Evolutionary conservation across 2,113 vertebrate species (phyloP), one percentile per base, ranked within the genome.

Genomic region (Cyprinus carpio): DNA sequence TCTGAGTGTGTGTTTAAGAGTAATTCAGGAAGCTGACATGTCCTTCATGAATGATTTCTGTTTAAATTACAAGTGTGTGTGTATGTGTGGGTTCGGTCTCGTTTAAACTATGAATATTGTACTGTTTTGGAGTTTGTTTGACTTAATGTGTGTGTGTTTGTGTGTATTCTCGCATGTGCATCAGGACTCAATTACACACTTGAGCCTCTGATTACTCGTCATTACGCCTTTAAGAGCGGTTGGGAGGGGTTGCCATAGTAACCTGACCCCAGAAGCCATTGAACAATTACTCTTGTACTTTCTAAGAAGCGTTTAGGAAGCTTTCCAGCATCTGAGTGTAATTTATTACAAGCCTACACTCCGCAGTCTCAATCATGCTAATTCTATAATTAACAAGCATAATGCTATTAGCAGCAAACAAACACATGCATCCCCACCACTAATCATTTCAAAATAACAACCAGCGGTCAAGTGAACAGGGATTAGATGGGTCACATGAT

Each of bases 181-280:
- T 74, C 54, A 84, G 77, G 72, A 43, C 86, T 81, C 82, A 81
- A 81, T 87, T 87, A 87, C 86, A 87, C 76, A 60, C 86, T 84
- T 64, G 67, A 81, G 76, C 62, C 43, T 75, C 82, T 81, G 74
- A 49, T 40, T 29, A 51, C 82, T 84, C 25, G 69, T 87, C 67
- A 84, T 67, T 87, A 84, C 60, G 43, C 79, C 76, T 84, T 79
- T 81, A 75, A 84, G 75, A 84, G n/a, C 54, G 77, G 43, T 46
- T 29, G 23, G 37, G 37, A 81, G 60, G 60, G 60, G 78, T 81
- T 84, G n/a, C 77, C 82, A 87, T 87, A 49, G 86, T 29, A 87
- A 87, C 82, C 16, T 62, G 82, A 84, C 82, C 82, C 76, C 18
- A 49, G 65, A 78, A 76, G 37, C 78, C 37, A 65, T 65, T 29